Conservation (phyloP, 2,113 vertebrate species). For the Apodemus speciosus region DNA sequence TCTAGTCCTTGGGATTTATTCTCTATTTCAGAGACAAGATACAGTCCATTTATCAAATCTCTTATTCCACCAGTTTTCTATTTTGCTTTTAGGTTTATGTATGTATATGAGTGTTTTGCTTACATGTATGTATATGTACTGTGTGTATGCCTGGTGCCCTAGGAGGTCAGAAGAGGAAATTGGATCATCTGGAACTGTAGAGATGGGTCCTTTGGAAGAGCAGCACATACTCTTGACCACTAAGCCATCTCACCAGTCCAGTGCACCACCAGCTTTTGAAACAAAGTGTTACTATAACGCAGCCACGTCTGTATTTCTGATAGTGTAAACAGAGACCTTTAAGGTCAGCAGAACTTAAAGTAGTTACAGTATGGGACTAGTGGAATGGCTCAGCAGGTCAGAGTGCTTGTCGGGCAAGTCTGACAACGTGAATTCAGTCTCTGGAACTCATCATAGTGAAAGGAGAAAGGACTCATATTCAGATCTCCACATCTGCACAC, state of each 20-base stretch:
- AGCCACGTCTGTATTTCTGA: too few species aligned
- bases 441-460: not conserved
- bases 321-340: not conserved
- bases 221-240: not conserved
- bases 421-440: not conserved
- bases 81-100: not conserved
- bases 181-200: not conserved
- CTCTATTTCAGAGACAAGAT: not conserved
- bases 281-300: not conserved
- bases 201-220: not conserved
- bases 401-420: not conserved
- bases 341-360: not conserved
- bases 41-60: not conserved
- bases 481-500: not conserved
- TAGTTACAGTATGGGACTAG: not conserved
- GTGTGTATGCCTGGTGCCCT: not conserved
- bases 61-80: not conserved
- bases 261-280: not conserved
- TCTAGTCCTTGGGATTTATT: not conserved
- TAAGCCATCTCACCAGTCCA: not conserved
- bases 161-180: not conserved
- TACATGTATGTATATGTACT: not conserved
- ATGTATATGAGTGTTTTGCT: not conserved
- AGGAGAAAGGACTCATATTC: not conserved
- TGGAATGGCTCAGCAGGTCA: conserved; percentile 20